Percentiles rank a stretch among this genome's conserved stretches.
Conservation (phyloP, 2,888 invertebrate genomes). For the Tipula vernalis region DNA sequence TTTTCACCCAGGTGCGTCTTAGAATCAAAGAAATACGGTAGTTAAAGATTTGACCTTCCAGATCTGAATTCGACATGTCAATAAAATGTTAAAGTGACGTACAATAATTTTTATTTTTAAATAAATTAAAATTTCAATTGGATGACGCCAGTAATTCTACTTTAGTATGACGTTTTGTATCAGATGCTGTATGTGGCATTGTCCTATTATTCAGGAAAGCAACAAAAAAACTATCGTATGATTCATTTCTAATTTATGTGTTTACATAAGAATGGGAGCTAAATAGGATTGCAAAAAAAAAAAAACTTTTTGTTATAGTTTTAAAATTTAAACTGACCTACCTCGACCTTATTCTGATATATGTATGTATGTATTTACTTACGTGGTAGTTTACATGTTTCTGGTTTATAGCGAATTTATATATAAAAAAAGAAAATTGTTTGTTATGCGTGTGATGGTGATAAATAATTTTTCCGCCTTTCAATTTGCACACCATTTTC, state of each 20-base stretch:
- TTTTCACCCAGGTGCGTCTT: no score
- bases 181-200: not conserved
- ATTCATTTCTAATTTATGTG: not conserved
- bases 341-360: not conserved
- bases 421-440: not conserved
- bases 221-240: not conserved
- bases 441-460: not conserved
- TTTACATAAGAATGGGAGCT: not conserved
- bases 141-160: not conserved
- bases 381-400: not conserved
- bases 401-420: not conserved
- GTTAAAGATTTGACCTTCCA: not conserved
- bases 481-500: not conserved
- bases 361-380: not conserved
- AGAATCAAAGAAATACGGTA: no score
- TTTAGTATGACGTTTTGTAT: not conserved
- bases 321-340: not conserved
- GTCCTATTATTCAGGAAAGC: not conserved
- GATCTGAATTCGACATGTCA: not conserved
- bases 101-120: not conserved
- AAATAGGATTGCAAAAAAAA: not conserved
- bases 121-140: not conserved
- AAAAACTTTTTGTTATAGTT: not conserved
- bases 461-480: not conserved
- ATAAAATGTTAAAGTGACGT: not conserved